A percentile compares a stretch with the other conserved stretches of the same genome.
phyloP scores from a whole-genome alignment of 2,888 invertebrate genomes.

The Scaptomyza parva region DNA sequence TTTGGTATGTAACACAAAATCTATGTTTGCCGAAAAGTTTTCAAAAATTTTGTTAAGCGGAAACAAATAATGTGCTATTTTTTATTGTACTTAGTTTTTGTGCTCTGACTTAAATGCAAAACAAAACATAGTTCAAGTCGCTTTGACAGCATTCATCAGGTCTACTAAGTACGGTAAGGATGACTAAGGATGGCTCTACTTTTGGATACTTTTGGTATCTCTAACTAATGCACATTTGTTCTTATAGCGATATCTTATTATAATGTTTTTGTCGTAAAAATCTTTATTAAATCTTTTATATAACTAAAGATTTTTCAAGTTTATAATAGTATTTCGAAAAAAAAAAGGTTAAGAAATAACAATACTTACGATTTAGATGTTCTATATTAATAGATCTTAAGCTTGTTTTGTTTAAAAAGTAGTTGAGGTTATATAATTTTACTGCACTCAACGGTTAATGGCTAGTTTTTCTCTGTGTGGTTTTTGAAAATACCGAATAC shows the following conservation, averaged over 20 bases:
- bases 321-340: too few species aligned
- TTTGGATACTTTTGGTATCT: too few species aligned
- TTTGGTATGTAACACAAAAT: too few species aligned
- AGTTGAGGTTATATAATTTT: not conserved
- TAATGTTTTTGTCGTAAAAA: too few species aligned
- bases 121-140: not conserved
- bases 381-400: not conserved
- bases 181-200: too few species aligned
- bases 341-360: not conserved
- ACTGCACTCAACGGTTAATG: not conserved
- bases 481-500: not conserved
- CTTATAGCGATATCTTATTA: too few species aligned
- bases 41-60: conserved; percentile 54
- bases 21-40: conserved; percentile 56
- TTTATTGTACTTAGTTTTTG: conserved; percentile 37
- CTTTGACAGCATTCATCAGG: not conserved
- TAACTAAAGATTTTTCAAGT: too few species aligned
- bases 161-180: too few species aligned
- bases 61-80: conserved; percentile 31
- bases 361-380: not conserved
- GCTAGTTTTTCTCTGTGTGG: not conserved
- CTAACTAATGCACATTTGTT: too few species aligned
- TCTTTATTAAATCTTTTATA: too few species aligned
- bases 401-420: not conserved
- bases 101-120: conserved; percentile 24